A percentile compares a stretch with the other conserved stretches of the same genome.
Evolutionary conservation across 2,113 vertebrate genomes (phyloP).

Genomic region (Ciconia maguari): DNA sequence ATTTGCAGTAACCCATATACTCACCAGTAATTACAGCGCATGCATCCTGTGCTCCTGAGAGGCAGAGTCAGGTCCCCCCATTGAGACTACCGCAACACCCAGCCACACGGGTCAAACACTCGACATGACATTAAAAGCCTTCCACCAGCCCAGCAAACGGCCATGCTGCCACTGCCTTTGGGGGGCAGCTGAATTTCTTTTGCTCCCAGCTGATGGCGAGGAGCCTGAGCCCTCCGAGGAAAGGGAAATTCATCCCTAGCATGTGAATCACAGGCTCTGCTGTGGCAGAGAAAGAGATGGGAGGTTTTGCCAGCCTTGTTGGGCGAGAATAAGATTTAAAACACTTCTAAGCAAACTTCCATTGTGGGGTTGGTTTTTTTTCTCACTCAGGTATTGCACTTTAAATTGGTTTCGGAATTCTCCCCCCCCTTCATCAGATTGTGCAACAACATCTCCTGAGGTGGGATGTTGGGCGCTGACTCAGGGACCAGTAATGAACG

Average conservation of each 20-base stretch:
- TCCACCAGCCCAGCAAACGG: background rate
- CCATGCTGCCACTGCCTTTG: rapidly evolving
- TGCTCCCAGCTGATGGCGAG: no score
- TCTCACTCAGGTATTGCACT: background rate
- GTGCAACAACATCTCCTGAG: background rate
- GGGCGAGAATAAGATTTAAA: background rate
- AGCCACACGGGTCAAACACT: rapidly evolving
- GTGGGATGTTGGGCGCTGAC: background rate
- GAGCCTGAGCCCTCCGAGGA: background rate
- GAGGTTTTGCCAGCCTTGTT: background rate
- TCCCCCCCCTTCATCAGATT: background rate
- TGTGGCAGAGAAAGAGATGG: background rate
- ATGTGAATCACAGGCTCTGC: background rate
- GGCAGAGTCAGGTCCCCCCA: background rate
- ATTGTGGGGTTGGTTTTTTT: background rate
- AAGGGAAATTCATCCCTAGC: background rate
- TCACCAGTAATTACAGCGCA: background rate
- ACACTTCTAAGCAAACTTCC: background rate
- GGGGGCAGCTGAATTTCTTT: background rate
- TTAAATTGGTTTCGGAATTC: background rate
- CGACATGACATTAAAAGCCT: background rate
- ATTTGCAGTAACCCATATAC: background rate
- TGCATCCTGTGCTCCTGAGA: background rate
- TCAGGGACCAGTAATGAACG: background rate
- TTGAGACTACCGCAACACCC: background rate